These are phyloP conservation scores for Holothuria leucospilota DNA, from an alignment of 53 echinoderm and acorn worm genomes.

Conservation along the genomic window DNA sequence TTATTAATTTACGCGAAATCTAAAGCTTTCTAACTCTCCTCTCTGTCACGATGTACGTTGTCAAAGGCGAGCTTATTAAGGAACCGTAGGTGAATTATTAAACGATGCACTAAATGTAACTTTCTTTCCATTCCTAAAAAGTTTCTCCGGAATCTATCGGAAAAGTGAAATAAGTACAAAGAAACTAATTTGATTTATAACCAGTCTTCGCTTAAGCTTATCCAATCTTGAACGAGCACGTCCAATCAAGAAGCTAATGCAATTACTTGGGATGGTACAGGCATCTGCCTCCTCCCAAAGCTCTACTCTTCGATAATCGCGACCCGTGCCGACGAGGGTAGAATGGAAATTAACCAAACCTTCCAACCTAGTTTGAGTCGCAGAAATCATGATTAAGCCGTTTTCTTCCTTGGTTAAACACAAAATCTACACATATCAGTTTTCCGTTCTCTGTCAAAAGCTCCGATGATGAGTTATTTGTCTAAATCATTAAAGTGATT, in stretches of 20 bases:
- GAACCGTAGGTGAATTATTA: no score
- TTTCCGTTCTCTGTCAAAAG: conserved; percentile 27
- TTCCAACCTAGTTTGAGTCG: conserved; percentile 31
- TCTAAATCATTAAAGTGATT: conserved; percentile 31
- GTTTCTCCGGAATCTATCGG: neutral
- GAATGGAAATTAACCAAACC: conserved; percentile 23
- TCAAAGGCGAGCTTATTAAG: no score
- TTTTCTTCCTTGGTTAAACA: conserved; percentile 42
- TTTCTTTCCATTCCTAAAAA: no score
- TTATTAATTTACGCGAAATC: no score
- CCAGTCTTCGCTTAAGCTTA: conserved; percentile 37
- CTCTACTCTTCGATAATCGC: conserved; percentile 18
- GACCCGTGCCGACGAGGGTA: conserved; percentile 34
- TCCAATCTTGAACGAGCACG: conserved; percentile 36
- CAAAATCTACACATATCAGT: conserved; percentile 14
- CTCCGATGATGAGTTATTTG: conserved; percentile 35
- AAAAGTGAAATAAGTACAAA: conserved; percentile 7
- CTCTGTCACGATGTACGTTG: no score
- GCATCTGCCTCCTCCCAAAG: conserved; percentile 6
- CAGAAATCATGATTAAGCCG: conserved; percentile 40
- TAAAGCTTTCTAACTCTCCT: no score
- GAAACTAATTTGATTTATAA: conserved; percentile 34
- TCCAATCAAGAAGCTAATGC: conserved; percentile 26
- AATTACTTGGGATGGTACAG: conserved; percentile 16
- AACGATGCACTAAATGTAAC: no score